Evolutionary conservation across 2,113 vertebrate species (phyloP).

Genomic region (Chloebia gouldiae): DNA sequence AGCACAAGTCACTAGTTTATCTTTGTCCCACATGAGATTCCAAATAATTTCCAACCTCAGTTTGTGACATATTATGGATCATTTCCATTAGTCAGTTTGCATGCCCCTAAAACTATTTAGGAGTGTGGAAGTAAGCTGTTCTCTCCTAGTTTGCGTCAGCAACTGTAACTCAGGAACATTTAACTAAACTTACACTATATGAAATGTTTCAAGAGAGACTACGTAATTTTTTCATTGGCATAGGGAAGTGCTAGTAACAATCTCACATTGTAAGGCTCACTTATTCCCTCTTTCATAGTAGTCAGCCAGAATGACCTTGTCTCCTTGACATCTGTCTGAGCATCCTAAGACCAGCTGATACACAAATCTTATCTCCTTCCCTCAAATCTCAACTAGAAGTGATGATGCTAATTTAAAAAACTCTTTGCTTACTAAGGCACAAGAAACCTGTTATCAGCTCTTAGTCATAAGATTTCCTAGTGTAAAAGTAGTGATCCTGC

Average conservation of each 20-base stretch:
- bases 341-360: background rate
- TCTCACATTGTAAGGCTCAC: background rate
- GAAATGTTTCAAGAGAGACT: background rate
- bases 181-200: background rate
- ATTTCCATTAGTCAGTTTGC: background rate
- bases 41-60: background rate
- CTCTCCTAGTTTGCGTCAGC: background rate
- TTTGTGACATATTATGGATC: background rate
- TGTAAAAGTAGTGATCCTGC: background rate
- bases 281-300: background rate
- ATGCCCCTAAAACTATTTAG: background rate
- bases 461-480: background rate
- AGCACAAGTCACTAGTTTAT: background rate
- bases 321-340: background rate
- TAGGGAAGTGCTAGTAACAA: background rate
- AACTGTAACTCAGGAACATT: fast-evolving
- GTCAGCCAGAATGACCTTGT: background rate
- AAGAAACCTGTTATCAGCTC: background rate
- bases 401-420: background rate
- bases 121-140: background rate
- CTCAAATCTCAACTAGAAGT: background rate
- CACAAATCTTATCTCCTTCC: background rate
- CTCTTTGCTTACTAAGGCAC: background rate
- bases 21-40: background rate
- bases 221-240: background rate